Conservation (phyloP, 2,888 invertebrate genomes). For the Xylocampa areola region DNA sequence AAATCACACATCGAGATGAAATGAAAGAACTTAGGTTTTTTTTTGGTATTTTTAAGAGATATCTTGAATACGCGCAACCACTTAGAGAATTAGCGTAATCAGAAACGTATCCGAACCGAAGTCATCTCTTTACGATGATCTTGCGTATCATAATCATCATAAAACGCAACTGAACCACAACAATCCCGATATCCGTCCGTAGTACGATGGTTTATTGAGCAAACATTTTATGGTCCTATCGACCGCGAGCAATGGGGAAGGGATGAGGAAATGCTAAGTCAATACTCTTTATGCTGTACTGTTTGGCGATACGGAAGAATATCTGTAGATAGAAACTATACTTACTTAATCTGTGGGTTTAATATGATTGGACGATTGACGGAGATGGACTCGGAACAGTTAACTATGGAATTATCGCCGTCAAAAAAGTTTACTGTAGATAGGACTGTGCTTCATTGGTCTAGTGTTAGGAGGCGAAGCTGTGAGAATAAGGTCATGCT, state of each 20-base stretch:
- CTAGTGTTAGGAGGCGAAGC: no score
- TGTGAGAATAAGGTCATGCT: no score
- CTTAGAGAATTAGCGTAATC: background rate
- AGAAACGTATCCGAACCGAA: background rate
- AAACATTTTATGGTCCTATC: constrained; percentile 18
- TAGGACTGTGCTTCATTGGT: no score
- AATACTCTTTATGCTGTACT: constrained; percentile 22
- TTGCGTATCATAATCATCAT: background rate
- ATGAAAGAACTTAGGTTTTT: no score
- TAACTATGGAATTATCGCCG: no score
- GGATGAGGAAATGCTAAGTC: constrained; percentile 24
- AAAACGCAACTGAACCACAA: background rate
- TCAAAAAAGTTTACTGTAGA: no score
- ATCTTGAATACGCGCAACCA: background rate
- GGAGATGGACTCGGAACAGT: background rate
- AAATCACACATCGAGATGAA: no score
- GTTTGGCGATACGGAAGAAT: constrained; percentile 13
- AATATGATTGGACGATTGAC: no score
- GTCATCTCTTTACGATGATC: background rate
- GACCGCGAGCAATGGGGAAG: background rate
- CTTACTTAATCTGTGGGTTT: no score
- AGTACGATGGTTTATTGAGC: constrained; percentile 18
- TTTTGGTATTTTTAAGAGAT: no score
- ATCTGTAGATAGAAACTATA: background rate
- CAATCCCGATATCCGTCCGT: background rate